These are phyloP conservation scores for Eulemur albifrons DNA, from an alignment of 2,797 vertebrate species.

Conservation along the genomic window DNA sequence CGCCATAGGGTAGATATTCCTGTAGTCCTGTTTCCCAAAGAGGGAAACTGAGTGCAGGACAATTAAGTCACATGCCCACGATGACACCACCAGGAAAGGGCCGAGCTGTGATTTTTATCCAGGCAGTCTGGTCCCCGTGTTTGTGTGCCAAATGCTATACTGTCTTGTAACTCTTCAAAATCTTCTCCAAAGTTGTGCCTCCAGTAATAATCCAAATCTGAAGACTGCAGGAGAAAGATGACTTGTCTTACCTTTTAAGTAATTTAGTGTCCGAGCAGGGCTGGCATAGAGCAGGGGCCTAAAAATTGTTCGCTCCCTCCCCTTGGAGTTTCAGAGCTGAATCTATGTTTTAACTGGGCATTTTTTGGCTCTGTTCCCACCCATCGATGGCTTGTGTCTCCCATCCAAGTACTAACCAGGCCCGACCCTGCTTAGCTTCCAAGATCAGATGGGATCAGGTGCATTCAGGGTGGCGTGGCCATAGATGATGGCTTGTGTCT, in stretches of 20 bases:
- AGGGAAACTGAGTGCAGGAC: neutral
- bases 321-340: neutral
- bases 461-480: too few species aligned
- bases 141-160: neutral
- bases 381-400: neutral
- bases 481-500: neutral
- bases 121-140: neutral
- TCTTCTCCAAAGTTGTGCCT: neutral
- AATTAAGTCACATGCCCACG: fast-evolving
- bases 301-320: neutral
- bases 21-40: neutral
- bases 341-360: neutral
- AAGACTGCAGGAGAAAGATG: neutral
- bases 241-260: neutral
- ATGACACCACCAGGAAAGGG: neutral
- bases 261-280: neutral
- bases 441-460: too few species aligned
- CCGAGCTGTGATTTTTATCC: too few species aligned
- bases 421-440: too few species aligned
- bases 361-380: neutral
- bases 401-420: too few species aligned
- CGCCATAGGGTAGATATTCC: neutral
- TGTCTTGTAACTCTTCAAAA: neutral
- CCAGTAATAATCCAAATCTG: neutral
- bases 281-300: neutral